Evolutionary conservation across 2,888 invertebrate species (phyloP), one percentile per base, ranked within the genome.

Genomic region (Polydrusus tereticollis): DNA sequence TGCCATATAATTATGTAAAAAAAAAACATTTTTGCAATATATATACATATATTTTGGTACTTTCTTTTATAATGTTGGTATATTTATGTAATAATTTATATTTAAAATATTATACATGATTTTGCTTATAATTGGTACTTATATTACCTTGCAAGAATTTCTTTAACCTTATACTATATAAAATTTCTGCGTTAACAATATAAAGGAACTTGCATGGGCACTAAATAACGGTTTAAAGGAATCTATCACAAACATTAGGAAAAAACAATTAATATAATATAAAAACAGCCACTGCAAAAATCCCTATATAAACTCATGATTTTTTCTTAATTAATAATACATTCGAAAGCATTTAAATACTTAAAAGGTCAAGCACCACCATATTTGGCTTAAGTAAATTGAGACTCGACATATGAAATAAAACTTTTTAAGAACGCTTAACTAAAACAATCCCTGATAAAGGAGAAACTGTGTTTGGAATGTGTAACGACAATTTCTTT

Each of bases 171-270:
- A n/a, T 38, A 33, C n/a, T 16, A 41, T 41, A 12, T 2, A 38
- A 41, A 41, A 41, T 41, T 41, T n/a, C 16, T 41, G 41, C 0
- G 14, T 6, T n/a, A 16, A 41, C n/a, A 41, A 2, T 23, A 20
- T 47, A 23, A 47, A 47, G 47, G 47, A 47, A 47, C 47, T n/a
- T 21, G 23, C 16, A 23, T 47, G 47, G 47, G 47, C 12, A 18
- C 21, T 21, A 5, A 45, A 45, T 45, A 21, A 45, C n/a, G 12
- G 10, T 23, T 23, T n/a, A 47, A 21, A 23, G 23, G 1, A 47
- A 23, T 23, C 1, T 47, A 47, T 47, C 47, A 47, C 47, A 47
- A 47, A 23, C 21, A 47, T 45, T 3, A 18, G 45, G 8, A 45
- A 20, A 45, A 45, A 45, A 12, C 20, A 36, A 45, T 18, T n/a